Evolutionary conservation across 2,113 vertebrate species (phyloP).

Genomic region (Ariopsis seemanni): DNA sequence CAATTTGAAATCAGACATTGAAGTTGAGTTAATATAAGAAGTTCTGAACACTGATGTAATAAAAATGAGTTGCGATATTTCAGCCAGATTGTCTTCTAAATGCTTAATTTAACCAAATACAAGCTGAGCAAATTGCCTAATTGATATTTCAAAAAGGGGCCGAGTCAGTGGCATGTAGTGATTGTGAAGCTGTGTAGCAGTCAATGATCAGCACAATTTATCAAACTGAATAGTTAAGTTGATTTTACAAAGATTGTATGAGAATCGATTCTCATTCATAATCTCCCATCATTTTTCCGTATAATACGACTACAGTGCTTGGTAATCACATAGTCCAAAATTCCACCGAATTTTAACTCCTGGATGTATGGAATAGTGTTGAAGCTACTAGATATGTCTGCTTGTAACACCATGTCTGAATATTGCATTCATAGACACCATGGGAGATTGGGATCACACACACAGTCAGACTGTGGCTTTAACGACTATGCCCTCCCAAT

Average conservation of each 20-base stretch:
- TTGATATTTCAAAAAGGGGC: background rate
- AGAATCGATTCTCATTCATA: background rate
- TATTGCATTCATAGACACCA: conserved; percentile 7
- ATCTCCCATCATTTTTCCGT: background rate
- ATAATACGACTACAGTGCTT: background rate
- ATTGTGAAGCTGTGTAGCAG: background rate
- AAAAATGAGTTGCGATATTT: background rate
- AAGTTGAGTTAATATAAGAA: background rate
- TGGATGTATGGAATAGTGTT: conserved; percentile 54
- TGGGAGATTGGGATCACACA: background rate
- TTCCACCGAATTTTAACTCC: background rate
- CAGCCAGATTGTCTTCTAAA: background rate
- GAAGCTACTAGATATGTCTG: conserved; percentile 31
- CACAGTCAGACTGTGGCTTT: background rate
- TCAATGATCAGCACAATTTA: background rate
- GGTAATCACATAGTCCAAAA: background rate
- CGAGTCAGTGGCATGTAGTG: background rate
- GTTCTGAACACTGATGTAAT: background rate
- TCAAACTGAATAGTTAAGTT: background rate
- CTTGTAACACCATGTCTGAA: background rate
- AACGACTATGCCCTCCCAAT: background rate
- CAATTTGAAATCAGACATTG: background rate
- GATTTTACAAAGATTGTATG: background rate
- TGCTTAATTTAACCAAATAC: background rate
- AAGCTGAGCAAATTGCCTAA: background rate